phyloP scores from a whole-genome alignment of 2,113 vertebrate genomes.

The Orycteropus afer region DNA sequence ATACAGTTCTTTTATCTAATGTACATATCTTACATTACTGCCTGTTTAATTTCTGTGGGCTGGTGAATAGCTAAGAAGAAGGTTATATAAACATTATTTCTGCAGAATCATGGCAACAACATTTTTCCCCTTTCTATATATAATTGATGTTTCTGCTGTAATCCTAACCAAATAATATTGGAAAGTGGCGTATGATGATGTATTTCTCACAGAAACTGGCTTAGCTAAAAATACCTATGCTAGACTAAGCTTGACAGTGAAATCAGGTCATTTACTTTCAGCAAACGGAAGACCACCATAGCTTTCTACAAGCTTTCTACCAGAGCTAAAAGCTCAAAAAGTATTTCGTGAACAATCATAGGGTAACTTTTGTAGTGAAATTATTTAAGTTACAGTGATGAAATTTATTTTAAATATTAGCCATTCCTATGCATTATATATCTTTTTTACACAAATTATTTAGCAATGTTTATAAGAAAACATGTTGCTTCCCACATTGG shows the following conservation, averaged over 20 bases:
- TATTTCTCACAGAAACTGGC: background rate
- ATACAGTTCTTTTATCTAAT: background rate
- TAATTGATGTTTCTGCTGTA: conserved; percentile 6
- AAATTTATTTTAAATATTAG: background rate
- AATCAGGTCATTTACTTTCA: background rate
- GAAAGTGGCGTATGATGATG: background rate
- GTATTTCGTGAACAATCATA: background rate
- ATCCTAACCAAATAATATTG: conserved; percentile 8
- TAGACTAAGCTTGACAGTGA: background rate
- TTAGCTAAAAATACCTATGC: background rate
- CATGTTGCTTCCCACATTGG: background rate
- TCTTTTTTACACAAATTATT: background rate
- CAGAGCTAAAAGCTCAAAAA: background rate
- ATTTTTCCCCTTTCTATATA: background rate
- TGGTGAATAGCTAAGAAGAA: background rate
- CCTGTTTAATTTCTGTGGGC: background rate
- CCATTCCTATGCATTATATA: background rate
- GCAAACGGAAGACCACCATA: background rate
- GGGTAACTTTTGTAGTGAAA: background rate
- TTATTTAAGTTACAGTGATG: background rate
- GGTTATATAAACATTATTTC: background rate
- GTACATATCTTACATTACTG: background rate
- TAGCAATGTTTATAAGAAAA: background rate
- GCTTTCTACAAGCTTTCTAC: background rate
- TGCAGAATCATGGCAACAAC: background rate